A percentile compares a stretch with the other conserved stretches of the same genome.
These are phyloP conservation scores for Oreohelix idahoensis DNA, from an alignment of 1,140 invertebrate species.

Conservation along the genomic window DNA sequence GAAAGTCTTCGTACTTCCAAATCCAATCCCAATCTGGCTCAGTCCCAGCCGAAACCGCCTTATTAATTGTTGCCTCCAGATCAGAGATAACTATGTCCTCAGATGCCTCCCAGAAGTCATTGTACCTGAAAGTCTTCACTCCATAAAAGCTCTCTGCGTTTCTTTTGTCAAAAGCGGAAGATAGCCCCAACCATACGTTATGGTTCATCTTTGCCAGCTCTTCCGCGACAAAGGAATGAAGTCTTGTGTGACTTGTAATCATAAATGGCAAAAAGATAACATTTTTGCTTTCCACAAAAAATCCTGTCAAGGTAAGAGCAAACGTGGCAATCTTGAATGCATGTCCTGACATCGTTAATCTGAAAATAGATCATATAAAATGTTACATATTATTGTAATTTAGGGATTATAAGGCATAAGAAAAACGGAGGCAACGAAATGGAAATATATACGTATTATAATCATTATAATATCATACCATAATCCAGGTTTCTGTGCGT, in stretches of 20 bases:
- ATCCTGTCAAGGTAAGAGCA: background rate
- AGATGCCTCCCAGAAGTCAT: constrained; percentile 17
- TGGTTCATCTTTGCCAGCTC: background rate
- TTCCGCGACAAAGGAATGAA: constrained; percentile 46
- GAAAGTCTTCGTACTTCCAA: background rate
- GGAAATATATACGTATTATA: too few relatives aligned
- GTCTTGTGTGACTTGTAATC: constrained; percentile 60
- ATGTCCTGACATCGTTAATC: background rate
- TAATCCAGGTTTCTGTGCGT: too few relatives aligned
- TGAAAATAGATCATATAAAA: background rate
- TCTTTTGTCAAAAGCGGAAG: constrained; percentile 42
- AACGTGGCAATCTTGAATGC: background rate
- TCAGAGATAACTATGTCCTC: background rate
- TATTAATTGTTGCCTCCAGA: background rate
- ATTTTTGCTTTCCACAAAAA: background rate
- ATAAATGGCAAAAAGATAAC: constrained; percentile 56
- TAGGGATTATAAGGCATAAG: too few relatives aligned
- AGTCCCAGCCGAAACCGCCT: background rate
- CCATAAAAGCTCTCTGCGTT: constrained; percentile 50
- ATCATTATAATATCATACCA: too few relatives aligned
- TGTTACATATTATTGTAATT: too few relatives aligned
- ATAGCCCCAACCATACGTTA: background rate
- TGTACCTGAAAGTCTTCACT: constrained; percentile 9
- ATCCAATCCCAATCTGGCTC: background rate
- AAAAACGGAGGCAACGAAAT: too few relatives aligned